These are phyloP conservation scores for Gryllus bimaculatus DNA, from an alignment of 1,140 invertebrate genomes.

Conservation along the genomic window DNA sequence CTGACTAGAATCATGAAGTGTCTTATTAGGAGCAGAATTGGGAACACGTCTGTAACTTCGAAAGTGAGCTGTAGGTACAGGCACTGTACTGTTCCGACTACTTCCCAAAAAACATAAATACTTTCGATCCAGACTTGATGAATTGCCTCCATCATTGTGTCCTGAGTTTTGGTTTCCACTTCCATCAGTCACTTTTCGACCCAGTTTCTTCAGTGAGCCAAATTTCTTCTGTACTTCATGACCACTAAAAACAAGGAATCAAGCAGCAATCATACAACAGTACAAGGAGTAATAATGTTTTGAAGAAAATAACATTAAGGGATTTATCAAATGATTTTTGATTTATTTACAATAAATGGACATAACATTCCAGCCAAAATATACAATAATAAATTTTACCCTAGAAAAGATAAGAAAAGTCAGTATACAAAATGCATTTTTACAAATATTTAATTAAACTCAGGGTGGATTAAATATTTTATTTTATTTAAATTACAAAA, in stretches of 20 bases:
- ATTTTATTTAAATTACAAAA: too few relatives aligned
- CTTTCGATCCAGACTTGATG: constrained; percentile 62
- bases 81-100: constrained; percentile 48
- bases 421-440: too few relatives aligned
- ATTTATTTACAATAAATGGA: background rate
- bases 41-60: constrained; percentile 58
- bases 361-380: too few relatives aligned
- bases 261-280: background rate
- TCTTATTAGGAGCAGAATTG: constrained; percentile 13
- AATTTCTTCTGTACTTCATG: constrained; percentile 38
- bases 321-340: background rate
- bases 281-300: background rate
- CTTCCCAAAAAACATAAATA: constrained; percentile 50
- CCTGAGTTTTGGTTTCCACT: constrained; percentile 27
- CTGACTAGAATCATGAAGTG: background rate
- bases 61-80: constrained; percentile 67
- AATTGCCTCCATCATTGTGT: constrained; percentile 21
- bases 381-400: too few relatives aligned
- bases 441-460: too few relatives aligned
- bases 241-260: background rate
- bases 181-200: constrained; percentile 34
- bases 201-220: constrained; percentile 56
- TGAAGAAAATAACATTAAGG: background rate
- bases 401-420: too few relatives aligned
- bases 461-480: too few relatives aligned